Evolutionary conservation across 2,888 invertebrate genomes (phyloP).

Genomic region (Scrobipalpa costella): DNA sequence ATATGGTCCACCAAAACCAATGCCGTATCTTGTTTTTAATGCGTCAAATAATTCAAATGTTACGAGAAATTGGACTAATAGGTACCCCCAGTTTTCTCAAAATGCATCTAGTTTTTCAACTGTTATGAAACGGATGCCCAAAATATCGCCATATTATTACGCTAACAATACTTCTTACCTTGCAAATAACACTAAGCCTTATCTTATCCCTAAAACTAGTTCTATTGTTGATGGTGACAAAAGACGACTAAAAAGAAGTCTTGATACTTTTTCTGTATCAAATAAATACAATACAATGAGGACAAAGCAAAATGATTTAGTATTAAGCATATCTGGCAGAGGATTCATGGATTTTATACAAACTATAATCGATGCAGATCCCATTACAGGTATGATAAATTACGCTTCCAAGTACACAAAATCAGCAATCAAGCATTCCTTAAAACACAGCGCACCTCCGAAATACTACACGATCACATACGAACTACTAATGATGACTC

Average conservation of each 20-base stretch:
- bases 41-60: not conserved
- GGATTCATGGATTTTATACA: constrained; percentile 49
- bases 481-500: constrained; percentile 55
- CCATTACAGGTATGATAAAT: constrained; percentile 43
- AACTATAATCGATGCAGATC: constrained; percentile 48
- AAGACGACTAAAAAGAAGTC: constrained; percentile 8
- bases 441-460: constrained; percentile 55
- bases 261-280: not conserved
- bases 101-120: constrained; percentile 9
- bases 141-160: constrained; percentile 6
- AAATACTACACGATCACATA: constrained; percentile 60
- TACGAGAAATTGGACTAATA: not conserved
- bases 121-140: not conserved
- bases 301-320: not conserved
- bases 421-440: constrained; percentile 47
- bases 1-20: not conserved
- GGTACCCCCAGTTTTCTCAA: not conserved
- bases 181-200: constrained; percentile 4
- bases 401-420: constrained; percentile 52
- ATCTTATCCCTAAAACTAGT: not conserved
- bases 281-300: not conserved
- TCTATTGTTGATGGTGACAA: not conserved
- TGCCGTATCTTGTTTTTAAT: not conserved
- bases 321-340: constrained; percentile 34
- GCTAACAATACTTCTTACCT: not conserved